These are phyloP conservation scores for Pheosia tremula DNA, from an alignment of 2,888 invertebrate species.

Conservation along the genomic window DNA sequence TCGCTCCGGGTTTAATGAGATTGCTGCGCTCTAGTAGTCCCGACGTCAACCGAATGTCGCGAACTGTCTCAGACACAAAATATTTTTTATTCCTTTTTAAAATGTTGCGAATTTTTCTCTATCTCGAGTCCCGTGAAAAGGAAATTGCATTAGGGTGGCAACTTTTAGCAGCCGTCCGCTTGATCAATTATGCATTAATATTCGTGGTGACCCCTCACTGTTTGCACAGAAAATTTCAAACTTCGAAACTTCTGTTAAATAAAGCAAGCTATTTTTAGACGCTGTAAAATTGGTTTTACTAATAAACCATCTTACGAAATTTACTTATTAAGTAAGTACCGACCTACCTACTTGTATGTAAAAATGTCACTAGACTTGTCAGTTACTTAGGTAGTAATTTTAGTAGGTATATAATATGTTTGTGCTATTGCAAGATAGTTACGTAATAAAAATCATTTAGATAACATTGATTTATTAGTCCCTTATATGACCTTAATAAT, in stretches of 20 bases:
- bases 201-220: neutral
- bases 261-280: no score
- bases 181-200: constrained; percentile 7
- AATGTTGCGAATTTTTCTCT: constrained; percentile 21
- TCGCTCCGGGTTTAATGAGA: constrained; percentile 52
- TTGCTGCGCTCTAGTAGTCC: constrained; percentile 41
- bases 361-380: no score
- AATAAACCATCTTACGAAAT: no score
- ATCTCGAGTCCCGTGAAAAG: constrained; percentile 12
- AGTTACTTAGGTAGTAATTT: no score
- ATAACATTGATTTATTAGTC: no score
- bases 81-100: constrained; percentile 29
- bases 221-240: neutral
- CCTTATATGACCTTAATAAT: no score
- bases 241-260: neutral
- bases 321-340: no score
- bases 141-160: constrained; percentile 17
- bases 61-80: constrained; percentile 21
- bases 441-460: no score
- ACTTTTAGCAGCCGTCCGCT: constrained; percentile 3
- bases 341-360: no score
- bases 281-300: no score
- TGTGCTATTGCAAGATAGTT: no score
- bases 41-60: constrained; percentile 24
- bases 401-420: no score